These are phyloP conservation scores for Malurus leucopterus DNA, from an alignment of 2,797 vertebrate genomes.

Conservation along the genomic window DNA sequence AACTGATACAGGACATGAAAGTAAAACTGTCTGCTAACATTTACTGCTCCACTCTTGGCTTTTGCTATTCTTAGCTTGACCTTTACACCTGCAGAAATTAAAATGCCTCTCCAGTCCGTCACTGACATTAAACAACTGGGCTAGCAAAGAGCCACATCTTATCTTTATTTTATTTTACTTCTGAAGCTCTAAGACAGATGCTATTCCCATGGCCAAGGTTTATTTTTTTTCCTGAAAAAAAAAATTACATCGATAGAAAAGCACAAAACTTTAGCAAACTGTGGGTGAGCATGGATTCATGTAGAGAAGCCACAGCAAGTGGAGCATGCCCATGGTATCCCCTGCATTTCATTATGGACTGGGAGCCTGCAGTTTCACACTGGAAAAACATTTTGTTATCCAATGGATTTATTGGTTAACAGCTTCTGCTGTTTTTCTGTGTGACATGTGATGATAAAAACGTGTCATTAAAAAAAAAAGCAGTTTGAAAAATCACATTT, in stretches of 20 bases:
- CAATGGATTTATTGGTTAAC: conserved; percentile 45
- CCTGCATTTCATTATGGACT: background rate
- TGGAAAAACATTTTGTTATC: conserved; percentile 49
- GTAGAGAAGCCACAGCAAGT: background rate
- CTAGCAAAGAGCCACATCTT: background rate
- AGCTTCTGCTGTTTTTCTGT: conserved; percentile 32
- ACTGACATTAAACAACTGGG: background rate
- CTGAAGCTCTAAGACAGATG: background rate
- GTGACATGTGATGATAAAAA: conserved; percentile 19
- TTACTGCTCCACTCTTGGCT: background rate
- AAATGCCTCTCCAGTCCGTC: background rate
- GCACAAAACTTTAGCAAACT: background rate
- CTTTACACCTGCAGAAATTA: conserved; percentile 17
- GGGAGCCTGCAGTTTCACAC: conserved; percentile 4
- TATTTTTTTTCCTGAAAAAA: background rate
- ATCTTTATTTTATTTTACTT: background rate
- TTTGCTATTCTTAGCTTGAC: background rate
- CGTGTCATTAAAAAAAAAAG: background rate
- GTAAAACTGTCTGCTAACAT: background rate
- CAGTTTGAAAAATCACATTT: rapidly evolving
- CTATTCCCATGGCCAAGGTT: background rate
- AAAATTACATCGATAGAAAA: background rate
- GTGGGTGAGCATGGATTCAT: background rate
- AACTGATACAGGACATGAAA: background rate
- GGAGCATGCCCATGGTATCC: background rate